These are phyloP conservation scores for Myanophis thanlyinensis DNA, from an alignment of 2,113 vertebrate genomes.

Conservation along the genomic window DNA sequence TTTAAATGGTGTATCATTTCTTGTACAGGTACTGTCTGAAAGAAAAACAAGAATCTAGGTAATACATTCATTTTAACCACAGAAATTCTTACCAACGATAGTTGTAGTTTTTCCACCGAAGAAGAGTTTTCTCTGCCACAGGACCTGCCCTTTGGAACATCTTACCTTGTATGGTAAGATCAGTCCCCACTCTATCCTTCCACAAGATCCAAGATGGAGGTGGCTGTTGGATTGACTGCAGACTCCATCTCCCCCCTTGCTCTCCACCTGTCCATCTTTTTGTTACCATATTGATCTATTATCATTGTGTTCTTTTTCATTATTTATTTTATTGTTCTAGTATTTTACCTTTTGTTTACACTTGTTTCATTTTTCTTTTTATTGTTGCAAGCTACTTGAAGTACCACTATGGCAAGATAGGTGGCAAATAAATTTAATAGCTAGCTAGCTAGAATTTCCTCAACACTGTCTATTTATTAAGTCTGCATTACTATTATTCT, in stretches of 20 bases:
- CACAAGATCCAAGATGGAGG: background rate
- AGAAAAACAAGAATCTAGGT: background rate
- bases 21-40: background rate
- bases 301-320: background rate
- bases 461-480: too few species aligned
- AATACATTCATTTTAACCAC: background rate
- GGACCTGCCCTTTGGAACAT: background rate
- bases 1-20: background rate
- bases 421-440: background rate
- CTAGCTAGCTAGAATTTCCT: too few species aligned
- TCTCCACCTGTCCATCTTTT: background rate
- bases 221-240: background rate
- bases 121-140: background rate
- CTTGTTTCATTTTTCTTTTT: background rate
- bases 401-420: background rate
- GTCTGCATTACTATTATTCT: too few species aligned
- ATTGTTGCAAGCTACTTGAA: background rate
- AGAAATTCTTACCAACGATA: background rate
- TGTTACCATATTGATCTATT: background rate
- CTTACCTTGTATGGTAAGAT: background rate
- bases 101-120: background rate
- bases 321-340: background rate
- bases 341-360: background rate
- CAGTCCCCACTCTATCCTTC: background rate
- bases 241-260: background rate